A percentile compares a stretch with the other conserved stretches of the same genome.
Conservation (phyloP, 2,797 vertebrate genomes). For the Tapera naevia region DNA sequence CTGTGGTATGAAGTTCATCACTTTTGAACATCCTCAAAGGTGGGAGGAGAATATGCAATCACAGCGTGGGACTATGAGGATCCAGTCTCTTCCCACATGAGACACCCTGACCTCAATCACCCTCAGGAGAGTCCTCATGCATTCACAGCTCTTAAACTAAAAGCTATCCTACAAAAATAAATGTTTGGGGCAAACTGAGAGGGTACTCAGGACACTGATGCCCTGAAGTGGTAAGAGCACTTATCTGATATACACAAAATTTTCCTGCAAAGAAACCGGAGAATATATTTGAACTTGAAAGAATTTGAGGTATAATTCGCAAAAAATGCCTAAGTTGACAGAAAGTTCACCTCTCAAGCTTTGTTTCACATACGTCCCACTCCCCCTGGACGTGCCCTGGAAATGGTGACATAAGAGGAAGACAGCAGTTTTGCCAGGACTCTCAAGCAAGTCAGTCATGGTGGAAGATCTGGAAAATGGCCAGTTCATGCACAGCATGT, state of each 20-base stretch:
- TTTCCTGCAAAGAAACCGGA: neutral
- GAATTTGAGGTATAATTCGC: neutral
- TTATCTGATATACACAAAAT: neutral
- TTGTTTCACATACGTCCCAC: neutral
- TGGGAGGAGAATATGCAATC: neutral
- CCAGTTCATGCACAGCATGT: conserved; percentile 42
- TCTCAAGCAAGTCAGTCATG: neutral
- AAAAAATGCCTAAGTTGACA: neutral
- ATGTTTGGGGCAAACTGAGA: neutral
- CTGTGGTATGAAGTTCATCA: neutral
- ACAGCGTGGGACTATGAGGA: neutral
- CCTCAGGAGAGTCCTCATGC: neutral
- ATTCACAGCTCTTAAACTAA: neutral
- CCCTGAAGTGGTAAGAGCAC: neutral
- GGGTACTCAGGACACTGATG: neutral
- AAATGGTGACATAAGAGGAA: neutral
- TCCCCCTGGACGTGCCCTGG: neutral
- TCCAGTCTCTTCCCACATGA: neutral
- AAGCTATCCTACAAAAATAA: neutral
- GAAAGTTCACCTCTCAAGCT: neutral
- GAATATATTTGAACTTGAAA: neutral
- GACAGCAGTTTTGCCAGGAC: neutral
- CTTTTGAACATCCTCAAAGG: neutral
- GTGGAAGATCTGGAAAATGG: conserved; percentile 17
- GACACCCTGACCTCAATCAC: neutral